Conservation (phyloP, 2,888 invertebrate species). For the Lymantria dispar region DNA sequence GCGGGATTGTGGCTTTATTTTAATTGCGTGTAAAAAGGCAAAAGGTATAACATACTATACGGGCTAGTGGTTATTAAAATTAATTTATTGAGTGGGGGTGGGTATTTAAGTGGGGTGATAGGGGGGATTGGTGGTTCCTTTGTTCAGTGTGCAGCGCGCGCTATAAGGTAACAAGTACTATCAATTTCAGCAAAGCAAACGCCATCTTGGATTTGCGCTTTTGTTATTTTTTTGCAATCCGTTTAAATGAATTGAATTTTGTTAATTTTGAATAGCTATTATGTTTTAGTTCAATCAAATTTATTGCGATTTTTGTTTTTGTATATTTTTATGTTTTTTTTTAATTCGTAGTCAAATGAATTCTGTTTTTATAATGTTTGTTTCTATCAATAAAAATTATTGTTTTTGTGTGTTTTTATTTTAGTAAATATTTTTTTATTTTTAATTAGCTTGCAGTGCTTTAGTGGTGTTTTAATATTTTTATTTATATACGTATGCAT, state of each 20-base stretch:
- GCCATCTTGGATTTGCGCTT: constrained; percentile 28
- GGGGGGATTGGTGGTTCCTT: constrained; percentile 18
- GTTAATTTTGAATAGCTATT: not conserved
- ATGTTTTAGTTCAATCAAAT: no score
- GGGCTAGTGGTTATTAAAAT: constrained; percentile 16
- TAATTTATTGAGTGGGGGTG: constrained; percentile 2
- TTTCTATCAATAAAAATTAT: not conserved
- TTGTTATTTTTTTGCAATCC: constrained; percentile 7
- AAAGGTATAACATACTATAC: constrained; percentile 4
- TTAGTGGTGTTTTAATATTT: not conserved
- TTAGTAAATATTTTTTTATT: not conserved
- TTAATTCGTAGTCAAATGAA: constrained; percentile 1
- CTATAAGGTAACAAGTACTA: constrained; percentile 33
- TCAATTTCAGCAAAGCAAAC: constrained; percentile 15
- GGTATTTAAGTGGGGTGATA: constrained; percentile 9
- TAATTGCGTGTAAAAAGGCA: constrained; percentile 19
- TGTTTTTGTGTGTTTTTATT: not conserved
- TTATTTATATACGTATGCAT: no score
- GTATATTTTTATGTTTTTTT: constrained; percentile 4
- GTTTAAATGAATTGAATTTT: constrained; percentile 2
- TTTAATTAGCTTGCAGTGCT: not conserved
- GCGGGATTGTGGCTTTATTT: constrained; percentile 35
- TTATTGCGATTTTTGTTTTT: constrained; percentile 7
- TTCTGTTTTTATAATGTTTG: not conserved
- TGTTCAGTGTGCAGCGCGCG: constrained; percentile 31